Evolutionary conservation across 1,140 invertebrate species (phyloP), one percentile per base, ranked within the genome.

Genomic region (Orussus abietinus): DNA sequence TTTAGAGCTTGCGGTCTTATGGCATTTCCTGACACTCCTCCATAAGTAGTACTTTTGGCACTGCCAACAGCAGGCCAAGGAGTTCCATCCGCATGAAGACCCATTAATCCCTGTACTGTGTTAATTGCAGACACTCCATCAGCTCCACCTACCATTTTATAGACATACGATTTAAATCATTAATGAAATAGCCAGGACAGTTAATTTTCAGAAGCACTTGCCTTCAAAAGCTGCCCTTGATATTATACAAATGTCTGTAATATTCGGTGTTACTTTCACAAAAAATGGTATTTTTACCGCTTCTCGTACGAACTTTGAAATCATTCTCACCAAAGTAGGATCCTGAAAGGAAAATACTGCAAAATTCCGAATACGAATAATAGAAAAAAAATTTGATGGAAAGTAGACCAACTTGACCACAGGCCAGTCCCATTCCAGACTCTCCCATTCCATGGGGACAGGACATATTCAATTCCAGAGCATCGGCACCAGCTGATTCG

Each of bases 391-490:
- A 28, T 5, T 35, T 36, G 5, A 30, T 29, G 22, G 6, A 11
- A 28, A 19, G 5, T 28, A 18, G 22, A 49, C 15, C 62, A 64
- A 90, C 88, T 78, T 96, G 93, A 45, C 96, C 96, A 75, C 95
- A 98, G 20, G 95, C 96, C 17, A 99, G 65, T 0, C 96, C 96
- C 96, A 99, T 98, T 34, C 94, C 94, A 38, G 89, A 80, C 76
- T 96, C 93, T 2, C 91, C 94, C 93, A 99, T 98, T 15, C 96
- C 96, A 75, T 99, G 96, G 1, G 96, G 96, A 75, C 96, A 98
- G 0, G 92, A 96, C 4, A 99, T 69, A 77, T 99, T 99, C 21
- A 98, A 69, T 69, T 99, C 96, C 3, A 99, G 73, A 1, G 91
- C 94, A 77, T 98, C 93, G 1, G 95, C 83, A 2, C 96, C 96